phyloP scores from a whole-genome alignment of 2,113 vertebrate genomes.

The Motacilla tschutschensis region DNA sequence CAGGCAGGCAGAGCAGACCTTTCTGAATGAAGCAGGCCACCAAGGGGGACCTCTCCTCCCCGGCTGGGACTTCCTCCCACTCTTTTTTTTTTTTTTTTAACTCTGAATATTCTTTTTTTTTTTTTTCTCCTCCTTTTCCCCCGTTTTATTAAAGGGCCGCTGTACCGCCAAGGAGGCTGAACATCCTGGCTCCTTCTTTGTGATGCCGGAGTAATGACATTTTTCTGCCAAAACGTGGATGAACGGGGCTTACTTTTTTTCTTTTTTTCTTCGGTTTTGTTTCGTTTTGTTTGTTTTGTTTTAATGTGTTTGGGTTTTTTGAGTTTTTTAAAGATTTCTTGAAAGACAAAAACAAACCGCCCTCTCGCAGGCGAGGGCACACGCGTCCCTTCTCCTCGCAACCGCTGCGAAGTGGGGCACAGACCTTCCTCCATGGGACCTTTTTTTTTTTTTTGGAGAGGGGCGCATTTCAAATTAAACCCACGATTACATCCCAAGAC shows the following conservation, averaged over 20 bases:
- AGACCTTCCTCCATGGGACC: not conserved
- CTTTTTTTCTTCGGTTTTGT: not conserved
- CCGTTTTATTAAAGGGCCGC: not conserved
- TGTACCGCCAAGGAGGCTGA: not conserved
- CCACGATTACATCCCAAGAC: slow-evolving; percentile 52
- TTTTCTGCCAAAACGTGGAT: slow-evolving; percentile 9
- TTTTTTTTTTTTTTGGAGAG: not conserved
- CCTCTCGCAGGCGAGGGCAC: slow-evolving; percentile 43
- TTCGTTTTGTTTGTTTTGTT: slow-evolving; percentile 2
- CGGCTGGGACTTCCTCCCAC: accelerated
- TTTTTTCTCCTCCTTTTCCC: accelerated
- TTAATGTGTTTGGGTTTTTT: not conserved
- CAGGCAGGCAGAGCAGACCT: not conserved
- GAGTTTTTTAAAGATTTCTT: slow-evolving; percentile 43
- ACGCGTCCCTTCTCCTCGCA: slow-evolving; percentile 13
- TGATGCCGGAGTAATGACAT: not conserved
- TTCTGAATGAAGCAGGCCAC: not conserved
- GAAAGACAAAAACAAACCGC: slow-evolving; percentile 69
- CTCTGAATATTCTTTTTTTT: not conserved
- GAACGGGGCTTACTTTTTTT: not conserved
- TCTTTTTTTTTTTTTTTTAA: not conserved
- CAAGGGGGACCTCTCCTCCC: not conserved
- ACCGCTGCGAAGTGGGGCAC: not conserved
- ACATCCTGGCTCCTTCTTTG: slow-evolving; percentile 20
- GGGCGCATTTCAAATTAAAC: slow-evolving; percentile 12